Evolutionary conservation across 1,140 invertebrate species (phyloP).

Genomic region (Cephus cinctus): DNA sequence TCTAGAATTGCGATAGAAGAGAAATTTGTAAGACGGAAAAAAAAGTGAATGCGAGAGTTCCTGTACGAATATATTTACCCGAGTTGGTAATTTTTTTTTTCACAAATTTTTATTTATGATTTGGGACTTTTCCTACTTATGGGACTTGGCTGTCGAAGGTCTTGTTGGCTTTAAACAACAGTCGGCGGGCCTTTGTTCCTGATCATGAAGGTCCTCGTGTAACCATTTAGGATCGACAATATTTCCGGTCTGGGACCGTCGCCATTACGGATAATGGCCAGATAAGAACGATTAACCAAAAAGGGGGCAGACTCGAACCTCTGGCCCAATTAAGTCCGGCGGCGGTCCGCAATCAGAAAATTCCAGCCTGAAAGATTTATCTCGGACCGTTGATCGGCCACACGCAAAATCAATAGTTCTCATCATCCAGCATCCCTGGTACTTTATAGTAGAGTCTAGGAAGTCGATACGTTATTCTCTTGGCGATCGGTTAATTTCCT

Average conservation of each 20-base stretch:
- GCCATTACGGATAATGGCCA: conserved; percentile 34
- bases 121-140: too few species aligned
- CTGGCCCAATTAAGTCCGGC: conserved; percentile 36
- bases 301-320: conserved; percentile 15
- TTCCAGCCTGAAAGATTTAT: conserved; percentile 24
- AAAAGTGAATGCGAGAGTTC: too few species aligned
- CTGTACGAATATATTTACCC: not conserved
- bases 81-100: too few species aligned
- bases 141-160: too few species aligned
- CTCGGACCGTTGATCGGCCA: conserved; percentile 7
- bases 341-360: conserved; percentile 16
- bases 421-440: too few species aligned
- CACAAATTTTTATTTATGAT: too few species aligned
- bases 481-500: too few species aligned
- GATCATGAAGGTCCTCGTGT: conserved; percentile 11
- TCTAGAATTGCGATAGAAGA: too few species aligned
- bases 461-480: too few species aligned
- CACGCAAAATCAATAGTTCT: conserved; percentile 19
- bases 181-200: too few species aligned
- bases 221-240: conserved; percentile 31
- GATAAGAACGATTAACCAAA: conserved; percentile 35
- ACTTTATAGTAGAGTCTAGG: not conserved
- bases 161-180: too few species aligned
- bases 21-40: too few species aligned
- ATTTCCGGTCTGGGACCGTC: conserved; percentile 31